Evolutionary conservation across 2,113 vertebrate species (phyloP).

Genomic region (Panurus biarmicus): DNA sequence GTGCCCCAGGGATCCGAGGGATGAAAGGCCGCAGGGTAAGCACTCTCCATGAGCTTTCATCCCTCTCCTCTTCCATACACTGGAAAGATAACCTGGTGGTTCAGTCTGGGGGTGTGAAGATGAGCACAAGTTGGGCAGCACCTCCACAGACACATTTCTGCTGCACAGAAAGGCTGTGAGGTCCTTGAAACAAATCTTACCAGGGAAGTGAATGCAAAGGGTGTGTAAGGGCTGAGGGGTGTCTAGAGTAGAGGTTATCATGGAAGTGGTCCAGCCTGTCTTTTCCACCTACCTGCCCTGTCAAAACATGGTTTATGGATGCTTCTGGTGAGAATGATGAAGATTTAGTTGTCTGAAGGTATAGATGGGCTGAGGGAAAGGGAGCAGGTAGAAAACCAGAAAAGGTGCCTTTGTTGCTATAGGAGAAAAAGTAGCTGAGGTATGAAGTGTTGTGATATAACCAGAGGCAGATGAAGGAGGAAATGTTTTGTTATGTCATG

Average conservation of each 20-base stretch:
- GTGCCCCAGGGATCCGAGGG: conserved; percentile 81
- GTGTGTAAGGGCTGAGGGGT: neutral
- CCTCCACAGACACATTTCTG: neutral
- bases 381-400: neutral
- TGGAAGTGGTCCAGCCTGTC: neutral
- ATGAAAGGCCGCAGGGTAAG: conserved; percentile 88
- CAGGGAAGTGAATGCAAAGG: neutral
- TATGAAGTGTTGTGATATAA: neutral
- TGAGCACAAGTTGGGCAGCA: neutral
- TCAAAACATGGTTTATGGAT: neutral
- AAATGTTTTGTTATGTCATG: neutral
- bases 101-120: neutral
- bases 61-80: neutral
- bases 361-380: neutral
- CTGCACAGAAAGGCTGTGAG: neutral
- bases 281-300: neutral
- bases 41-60: neutral
- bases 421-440: neutral
- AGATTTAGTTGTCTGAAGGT: neutral
- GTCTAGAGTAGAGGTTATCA: neutral
- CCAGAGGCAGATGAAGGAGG: neutral
- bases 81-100: neutral
- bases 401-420: neutral
- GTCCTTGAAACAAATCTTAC: neutral
- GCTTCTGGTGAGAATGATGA: neutral